Conservation (phyloP, 2,113 vertebrate species). For the Siniperca knerii region DNA sequence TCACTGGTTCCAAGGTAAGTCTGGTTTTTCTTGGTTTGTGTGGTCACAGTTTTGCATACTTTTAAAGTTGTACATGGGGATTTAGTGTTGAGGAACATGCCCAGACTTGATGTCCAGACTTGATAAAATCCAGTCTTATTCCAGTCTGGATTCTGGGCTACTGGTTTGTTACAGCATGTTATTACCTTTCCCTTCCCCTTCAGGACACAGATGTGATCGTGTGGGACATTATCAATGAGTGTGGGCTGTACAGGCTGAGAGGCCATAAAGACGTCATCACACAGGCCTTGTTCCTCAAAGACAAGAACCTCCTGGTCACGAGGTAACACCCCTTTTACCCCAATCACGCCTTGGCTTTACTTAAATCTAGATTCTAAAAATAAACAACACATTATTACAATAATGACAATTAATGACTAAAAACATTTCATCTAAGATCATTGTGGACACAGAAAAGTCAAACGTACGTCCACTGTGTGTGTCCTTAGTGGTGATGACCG, state of each 20-base stretch:
- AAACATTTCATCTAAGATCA: background rate
- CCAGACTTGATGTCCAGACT: background rate
- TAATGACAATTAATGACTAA: too few relatives aligned
- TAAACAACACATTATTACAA: background rate
- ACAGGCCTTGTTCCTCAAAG: conserved; percentile 89
- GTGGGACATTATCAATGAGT: conserved; percentile 98
- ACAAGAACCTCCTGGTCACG: conserved; percentile 92
- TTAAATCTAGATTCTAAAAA: background rate
- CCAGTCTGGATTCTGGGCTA: background rate
- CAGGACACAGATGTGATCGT: conserved; percentile 97
- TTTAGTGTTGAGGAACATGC: background rate
- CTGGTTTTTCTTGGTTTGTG: background rate
- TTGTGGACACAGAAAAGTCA: background rate
- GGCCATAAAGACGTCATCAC: conserved; percentile 96
- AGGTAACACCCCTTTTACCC: conserved; percentile 82
- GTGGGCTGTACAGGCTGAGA: conserved; percentile 92
- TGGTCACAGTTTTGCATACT: background rate
- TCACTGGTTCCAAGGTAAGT: conserved; percentile 93
- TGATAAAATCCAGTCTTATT: background rate
- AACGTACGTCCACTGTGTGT: background rate
- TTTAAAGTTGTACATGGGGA: background rate
- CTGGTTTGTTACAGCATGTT: background rate
- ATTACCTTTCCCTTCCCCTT: background rate
- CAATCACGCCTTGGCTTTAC: background rate
- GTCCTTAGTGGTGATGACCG: background rate